Base-by-base conservation (phyloP, 2,797 vertebrate species). In the Ispidina picta region DNA sequence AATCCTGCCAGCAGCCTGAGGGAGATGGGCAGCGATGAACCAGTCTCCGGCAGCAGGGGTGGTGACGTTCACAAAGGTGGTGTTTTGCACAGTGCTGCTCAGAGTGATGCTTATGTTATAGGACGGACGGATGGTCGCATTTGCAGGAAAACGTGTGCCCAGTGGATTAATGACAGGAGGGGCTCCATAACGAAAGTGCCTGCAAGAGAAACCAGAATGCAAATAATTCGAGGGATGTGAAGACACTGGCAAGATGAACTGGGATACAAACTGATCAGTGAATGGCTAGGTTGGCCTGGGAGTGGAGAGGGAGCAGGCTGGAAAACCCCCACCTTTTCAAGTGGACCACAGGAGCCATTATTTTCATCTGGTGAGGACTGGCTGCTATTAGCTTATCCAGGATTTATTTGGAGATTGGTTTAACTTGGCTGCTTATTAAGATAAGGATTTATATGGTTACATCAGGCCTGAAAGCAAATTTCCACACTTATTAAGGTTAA, bases 161-260 rank as follows among this genome's bases (percentile, higher is more conserved):
- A 98, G 92, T 0, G 98, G 99, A 94, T 99, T 98, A 88, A 99
- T 98, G 12, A 99, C 98, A 0, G 99, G 99, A 71, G 99, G 99
- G 20, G 98, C 98, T 3, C 99, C 98, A 2, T 98, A 97, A 51
- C 98, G 98, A 59, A 99, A 97, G 93, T 99, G 98, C 86, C 99
- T 99, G 86, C 0, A 20, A 76, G 46, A 69, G 33, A 92, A 52
- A 78, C 7, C 68, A 21, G 21, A 5, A 37, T 0, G 12, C 1
- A 5, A 29, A 25, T 29, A 43, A 75, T 54, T 2, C 0, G 1
- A 43, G 17, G 48, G 56, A 19, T 20, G 22, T 4, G n/a, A 33
- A n/a, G 44, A 20, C 11, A 22, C 69, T 96, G 98, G 77, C 10
- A 52, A 41, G 62, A 41, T 22, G 74, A 43, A 64, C 21, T 17